phyloP scores from a whole-genome alignment of 2,113 vertebrate genomes.

The Equus przewalskii region DNA sequence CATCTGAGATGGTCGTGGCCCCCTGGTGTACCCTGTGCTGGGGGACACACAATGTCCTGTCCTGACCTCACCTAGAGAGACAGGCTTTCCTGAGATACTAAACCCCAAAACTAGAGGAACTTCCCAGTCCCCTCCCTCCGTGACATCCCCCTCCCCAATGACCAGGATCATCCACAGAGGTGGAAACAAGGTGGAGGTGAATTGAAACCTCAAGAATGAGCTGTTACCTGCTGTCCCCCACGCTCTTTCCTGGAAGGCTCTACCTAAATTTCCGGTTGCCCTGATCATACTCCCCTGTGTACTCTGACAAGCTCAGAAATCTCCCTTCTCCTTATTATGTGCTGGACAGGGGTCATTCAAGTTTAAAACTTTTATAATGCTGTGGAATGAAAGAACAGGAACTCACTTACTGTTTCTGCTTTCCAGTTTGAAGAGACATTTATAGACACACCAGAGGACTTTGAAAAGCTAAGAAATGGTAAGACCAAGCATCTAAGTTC shows the following conservation, averaged over 20 bases:
- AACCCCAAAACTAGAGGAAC: no score
- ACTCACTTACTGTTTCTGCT: neutral
- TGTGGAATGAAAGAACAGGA: neutral
- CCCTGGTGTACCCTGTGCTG: neutral
- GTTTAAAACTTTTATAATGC: neutral
- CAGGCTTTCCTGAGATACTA: neutral
- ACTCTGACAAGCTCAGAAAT: neutral
- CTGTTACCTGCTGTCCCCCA: rapidly evolving
- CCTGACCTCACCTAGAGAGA: neutral
- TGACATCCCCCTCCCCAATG: no score
- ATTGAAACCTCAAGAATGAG: neutral
- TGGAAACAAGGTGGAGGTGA: neutral
- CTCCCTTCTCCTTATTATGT: neutral
- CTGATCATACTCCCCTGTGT: neutral
- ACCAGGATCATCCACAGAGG: neutral
- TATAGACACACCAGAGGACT: neutral
- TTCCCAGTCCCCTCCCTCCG: neutral
- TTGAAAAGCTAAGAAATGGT: conserved; percentile 59
- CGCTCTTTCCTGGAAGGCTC: no score
- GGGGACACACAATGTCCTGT: neutral
- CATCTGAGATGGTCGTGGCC: neutral
- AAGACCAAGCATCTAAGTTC: neutral
- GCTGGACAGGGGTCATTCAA: no score
- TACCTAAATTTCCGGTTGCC: neutral
- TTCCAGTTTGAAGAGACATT: conserved; percentile 71